Percentiles rank a stretch among this genome's conserved stretches.
phyloP scores from a whole-genome alignment of 2,113 vertebrate genomes.

The Mesitornis unicolor region DNA sequence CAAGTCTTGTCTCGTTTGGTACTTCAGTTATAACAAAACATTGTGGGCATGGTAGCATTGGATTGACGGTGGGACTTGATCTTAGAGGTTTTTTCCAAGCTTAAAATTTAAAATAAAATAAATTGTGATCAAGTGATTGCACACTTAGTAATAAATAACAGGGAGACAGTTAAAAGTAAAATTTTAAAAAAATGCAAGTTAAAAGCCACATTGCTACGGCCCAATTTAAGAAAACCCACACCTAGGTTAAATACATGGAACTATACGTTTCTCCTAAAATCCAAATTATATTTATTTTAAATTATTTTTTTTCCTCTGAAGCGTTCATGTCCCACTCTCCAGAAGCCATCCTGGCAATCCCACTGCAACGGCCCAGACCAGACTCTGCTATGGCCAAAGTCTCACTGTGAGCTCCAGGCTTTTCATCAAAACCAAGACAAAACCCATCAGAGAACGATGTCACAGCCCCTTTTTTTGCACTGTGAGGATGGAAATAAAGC shows the following conservation, averaged over 20 bases:
- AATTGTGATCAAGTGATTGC: not conserved
- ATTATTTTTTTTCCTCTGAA: not conserved
- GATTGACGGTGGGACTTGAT: no score
- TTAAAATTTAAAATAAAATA: no score
- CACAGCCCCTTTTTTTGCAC: not conserved
- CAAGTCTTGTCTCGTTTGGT: not conserved
- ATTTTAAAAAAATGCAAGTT: not conserved
- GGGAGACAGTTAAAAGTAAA: not conserved
- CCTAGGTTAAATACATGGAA: not conserved
- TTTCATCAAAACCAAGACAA: not conserved
- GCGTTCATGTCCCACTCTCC: not conserved
- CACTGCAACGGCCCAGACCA: not conserved
- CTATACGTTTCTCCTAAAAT: not conserved
- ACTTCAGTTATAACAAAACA: not conserved
- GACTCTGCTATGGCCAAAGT: not conserved
- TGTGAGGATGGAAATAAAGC: not conserved
- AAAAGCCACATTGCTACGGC: not conserved
- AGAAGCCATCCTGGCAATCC: not conserved
- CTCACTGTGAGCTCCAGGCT: not conserved
- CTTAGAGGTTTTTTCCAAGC: no score
- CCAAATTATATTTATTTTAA: not conserved
- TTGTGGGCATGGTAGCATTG: no score
- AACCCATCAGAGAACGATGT: not conserved
- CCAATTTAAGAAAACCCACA: not conserved
- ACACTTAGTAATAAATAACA: not conserved